These are phyloP conservation scores for Oncorhynchus mykiss DNA, from an alignment of 2,113 vertebrate species.

Conservation along the genomic window DNA sequence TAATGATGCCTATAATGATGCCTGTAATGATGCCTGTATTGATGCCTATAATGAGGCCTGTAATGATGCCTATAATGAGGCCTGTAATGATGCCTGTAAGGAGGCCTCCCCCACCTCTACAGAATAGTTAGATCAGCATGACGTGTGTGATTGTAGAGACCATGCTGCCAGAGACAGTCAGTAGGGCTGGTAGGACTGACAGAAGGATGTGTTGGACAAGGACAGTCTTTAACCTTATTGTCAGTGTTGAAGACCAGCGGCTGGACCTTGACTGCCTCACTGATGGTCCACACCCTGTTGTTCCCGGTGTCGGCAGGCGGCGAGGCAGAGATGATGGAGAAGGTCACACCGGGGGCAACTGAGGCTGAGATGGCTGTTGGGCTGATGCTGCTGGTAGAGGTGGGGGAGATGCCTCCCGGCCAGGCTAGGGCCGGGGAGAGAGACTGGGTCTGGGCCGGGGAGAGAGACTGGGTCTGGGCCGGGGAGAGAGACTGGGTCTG, in stretches of 20 bases:
- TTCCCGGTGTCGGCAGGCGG: slow-evolving; percentile 68
- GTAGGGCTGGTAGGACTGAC: neutral
- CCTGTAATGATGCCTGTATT: no score
- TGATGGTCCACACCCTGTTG: slow-evolving; percentile 76
- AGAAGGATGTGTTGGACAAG: neutral
- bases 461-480: no score
- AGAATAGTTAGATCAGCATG: neutral
- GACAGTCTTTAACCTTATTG: slow-evolving; percentile 74
- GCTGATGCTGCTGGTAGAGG: slow-evolving; percentile 59
- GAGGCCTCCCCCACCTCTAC: neutral
- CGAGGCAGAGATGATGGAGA: slow-evolving; percentile 91
- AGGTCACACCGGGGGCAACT: slow-evolving; percentile 83
- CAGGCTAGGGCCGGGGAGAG: neutral
- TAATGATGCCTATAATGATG: fast-evolving
- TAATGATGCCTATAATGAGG: no score
- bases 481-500: neutral
- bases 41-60: no score
- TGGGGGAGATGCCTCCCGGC: slow-evolving; percentile 28
- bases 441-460: slow-evolving; percentile 18
- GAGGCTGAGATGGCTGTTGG: slow-evolving; percentile 46
- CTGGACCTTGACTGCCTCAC: slow-evolving; percentile 85
- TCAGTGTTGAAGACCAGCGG: slow-evolving; percentile 85
- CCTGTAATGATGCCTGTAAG: no score
- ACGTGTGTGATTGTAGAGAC: neutral
- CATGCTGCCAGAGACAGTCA: neutral